These are phyloP conservation scores for Ochotona princeps DNA, from an alignment of 2,113 vertebrate species.

Conservation along the genomic window DNA sequence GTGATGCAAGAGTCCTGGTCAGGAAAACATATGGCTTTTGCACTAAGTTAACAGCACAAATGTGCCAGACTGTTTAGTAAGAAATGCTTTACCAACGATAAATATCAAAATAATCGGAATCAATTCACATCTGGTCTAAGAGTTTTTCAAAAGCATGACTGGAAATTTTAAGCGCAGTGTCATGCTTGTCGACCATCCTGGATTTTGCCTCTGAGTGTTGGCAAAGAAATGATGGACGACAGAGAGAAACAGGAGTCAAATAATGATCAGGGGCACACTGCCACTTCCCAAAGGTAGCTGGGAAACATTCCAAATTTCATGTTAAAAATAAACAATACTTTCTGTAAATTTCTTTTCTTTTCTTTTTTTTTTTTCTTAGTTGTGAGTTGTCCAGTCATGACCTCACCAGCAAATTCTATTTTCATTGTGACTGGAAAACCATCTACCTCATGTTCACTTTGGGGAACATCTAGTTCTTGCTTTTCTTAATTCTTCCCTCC, in stretches of 20 bases:
- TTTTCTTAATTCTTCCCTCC: conserved; percentile 48
- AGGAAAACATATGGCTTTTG: conserved; percentile 10
- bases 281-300: conserved; percentile 51
- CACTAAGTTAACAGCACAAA: conserved; percentile 5
- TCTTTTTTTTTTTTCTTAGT: conserved; percentile 33
- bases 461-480: conserved; percentile 36
- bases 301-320: conserved; percentile 42
- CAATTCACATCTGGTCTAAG: neutral
- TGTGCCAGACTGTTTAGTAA: neutral
- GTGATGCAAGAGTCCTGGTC: neutral
- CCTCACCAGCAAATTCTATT: conserved; percentile 77
- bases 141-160: neutral
- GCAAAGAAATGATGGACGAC: neutral
- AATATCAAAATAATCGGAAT: neutral
- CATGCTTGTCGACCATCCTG: neutral
- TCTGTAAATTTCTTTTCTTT: conserved; percentile 29
- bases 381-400: conserved; percentile 53
- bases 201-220: neutral
- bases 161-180: neutral
- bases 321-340: conserved; percentile 65
- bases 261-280: neutral
- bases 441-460: conserved; percentile 51
- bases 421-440: conserved; percentile 65
- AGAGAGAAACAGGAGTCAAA: neutral
- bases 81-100: neutral